These are phyloP conservation scores for Popillia japonica DNA, from an alignment of 1,140 invertebrate species.

Conservation along the genomic window DNA sequence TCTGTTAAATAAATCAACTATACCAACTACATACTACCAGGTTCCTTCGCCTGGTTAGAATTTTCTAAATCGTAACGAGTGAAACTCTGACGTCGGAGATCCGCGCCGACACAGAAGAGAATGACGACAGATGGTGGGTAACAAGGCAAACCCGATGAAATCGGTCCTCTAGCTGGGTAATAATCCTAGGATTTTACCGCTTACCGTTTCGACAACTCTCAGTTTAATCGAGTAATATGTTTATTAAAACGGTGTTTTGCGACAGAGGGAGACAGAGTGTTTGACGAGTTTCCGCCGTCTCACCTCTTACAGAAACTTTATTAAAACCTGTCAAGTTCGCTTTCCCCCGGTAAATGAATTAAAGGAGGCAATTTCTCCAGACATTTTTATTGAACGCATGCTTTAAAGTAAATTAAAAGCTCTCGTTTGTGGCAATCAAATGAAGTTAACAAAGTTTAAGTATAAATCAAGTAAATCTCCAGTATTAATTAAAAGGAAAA, in stretches of 20 bases:
- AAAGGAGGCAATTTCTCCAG: background rate
- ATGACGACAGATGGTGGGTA: background rate
- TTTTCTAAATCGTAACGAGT: conserved; percentile 3
- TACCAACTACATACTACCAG: background rate
- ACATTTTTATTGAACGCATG: conserved; percentile 20
- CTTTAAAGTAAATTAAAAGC: conserved; percentile 15
- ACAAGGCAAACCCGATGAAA: background rate
- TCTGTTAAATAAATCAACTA: background rate
- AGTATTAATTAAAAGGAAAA: no score
- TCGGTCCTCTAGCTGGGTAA: conserved; percentile 21
- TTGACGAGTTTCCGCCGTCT: background rate
- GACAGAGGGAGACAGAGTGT: background rate
- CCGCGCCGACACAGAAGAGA: background rate
- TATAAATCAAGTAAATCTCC: no score
- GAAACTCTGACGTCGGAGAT: background rate
- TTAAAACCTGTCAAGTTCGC: conserved; percentile 25
- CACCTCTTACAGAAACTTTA: background rate
- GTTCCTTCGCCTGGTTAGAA: background rate
- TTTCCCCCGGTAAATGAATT: conserved; percentile 10
- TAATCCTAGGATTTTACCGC: conserved; percentile 18
- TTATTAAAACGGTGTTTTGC: conserved; percentile 30
- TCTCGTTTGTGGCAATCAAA: background rate
- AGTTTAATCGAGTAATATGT: conserved; percentile 31
- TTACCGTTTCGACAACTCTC: conserved; percentile 30
- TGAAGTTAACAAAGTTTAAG: background rate